Conservation (phyloP, 2,888 invertebrate species). For the Blastobasis lacticolella region DNA sequence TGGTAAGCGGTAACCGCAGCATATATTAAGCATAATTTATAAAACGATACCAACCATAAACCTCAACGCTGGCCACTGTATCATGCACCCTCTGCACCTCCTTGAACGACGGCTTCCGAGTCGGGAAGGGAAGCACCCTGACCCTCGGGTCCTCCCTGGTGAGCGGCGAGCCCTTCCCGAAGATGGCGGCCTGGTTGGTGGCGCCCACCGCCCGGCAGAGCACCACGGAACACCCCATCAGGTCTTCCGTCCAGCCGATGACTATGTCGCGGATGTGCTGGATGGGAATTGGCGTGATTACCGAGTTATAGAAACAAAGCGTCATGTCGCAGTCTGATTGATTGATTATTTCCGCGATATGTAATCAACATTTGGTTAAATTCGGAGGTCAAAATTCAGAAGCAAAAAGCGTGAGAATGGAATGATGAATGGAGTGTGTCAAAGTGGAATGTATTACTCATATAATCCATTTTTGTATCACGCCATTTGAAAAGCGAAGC, state of each 20-base stretch:
- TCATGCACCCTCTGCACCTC: constrained; percentile 85
- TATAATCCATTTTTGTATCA: too few relatives aligned
- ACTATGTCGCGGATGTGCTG: constrained; percentile 86
- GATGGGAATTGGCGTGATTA: constrained; percentile 17
- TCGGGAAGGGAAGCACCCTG: constrained; percentile 85
- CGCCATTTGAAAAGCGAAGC: too few relatives aligned
- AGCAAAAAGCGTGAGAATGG: too few relatives aligned
- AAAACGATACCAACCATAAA: constrained; percentile 73
- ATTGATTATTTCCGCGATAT: too few relatives aligned
- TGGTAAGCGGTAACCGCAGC: too few relatives aligned
- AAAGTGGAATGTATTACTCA: too few relatives aligned
- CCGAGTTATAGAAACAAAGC: too few relatives aligned
- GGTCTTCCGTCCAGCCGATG: constrained; percentile 77
- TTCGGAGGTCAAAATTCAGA: too few relatives aligned
- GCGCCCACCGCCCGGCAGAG: constrained; percentile 86
- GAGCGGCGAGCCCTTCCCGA: constrained; percentile 82
- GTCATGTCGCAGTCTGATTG: too few relatives aligned
- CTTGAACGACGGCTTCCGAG: constrained; percentile 84
- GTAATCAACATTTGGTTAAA: too few relatives aligned
- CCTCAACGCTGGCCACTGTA: constrained; percentile 76
- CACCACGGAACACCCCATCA: constrained; percentile 80
- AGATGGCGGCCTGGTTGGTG: constrained; percentile 80
- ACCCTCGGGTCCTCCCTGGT: constrained; percentile 76
- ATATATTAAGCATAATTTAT: too few relatives aligned
- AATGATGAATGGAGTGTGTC: too few relatives aligned